phyloP scores from a whole-genome alignment of 2,888 invertebrate species.

The Eilema depressum region DNA sequence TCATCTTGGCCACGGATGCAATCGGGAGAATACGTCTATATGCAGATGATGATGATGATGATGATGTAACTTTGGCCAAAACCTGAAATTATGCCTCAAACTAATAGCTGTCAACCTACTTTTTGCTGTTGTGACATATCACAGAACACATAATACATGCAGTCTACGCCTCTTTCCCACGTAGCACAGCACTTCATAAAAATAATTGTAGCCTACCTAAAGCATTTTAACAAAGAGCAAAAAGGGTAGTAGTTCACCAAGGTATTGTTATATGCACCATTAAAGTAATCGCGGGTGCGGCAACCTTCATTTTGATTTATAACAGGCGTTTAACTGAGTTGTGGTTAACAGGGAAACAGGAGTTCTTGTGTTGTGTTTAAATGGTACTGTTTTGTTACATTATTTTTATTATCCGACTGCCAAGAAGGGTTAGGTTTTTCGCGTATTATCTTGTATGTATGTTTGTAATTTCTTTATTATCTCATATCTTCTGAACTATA shows the following conservation, averaged over 20 bases:
- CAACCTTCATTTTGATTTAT: constrained; percentile 37
- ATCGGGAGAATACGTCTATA: too few relatives aligned
- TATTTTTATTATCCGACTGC: too few relatives aligned
- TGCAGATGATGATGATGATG: too few relatives aligned
- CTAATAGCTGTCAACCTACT: not conserved
- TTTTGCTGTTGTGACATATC: not conserved
- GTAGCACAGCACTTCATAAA: not conserved
- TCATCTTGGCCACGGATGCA: too few relatives aligned
- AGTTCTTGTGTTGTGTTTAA: not conserved
- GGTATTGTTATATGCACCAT: constrained; percentile 28
- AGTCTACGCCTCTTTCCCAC: not conserved
- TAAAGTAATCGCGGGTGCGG: constrained; percentile 34
- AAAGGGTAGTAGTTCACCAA: not conserved
- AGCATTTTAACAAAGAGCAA: not conserved
- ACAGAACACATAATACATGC: not conserved
- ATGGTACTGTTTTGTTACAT: not conserved
- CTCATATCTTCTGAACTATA: too few relatives aligned
- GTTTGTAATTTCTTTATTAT: too few relatives aligned
- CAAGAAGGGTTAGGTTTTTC: too few relatives aligned
- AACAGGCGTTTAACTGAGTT: constrained; percentile 22
- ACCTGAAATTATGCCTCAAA: too few relatives aligned
- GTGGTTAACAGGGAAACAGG: constrained; percentile 9
- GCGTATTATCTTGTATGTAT: too few relatives aligned
- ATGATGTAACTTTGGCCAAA: too few relatives aligned
- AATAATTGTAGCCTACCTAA: not conserved